These are phyloP conservation scores for Mormyrus hasselquistii DNA, from an alignment of 2,797 vertebrate genomes.

Conservation along the genomic window DNA sequence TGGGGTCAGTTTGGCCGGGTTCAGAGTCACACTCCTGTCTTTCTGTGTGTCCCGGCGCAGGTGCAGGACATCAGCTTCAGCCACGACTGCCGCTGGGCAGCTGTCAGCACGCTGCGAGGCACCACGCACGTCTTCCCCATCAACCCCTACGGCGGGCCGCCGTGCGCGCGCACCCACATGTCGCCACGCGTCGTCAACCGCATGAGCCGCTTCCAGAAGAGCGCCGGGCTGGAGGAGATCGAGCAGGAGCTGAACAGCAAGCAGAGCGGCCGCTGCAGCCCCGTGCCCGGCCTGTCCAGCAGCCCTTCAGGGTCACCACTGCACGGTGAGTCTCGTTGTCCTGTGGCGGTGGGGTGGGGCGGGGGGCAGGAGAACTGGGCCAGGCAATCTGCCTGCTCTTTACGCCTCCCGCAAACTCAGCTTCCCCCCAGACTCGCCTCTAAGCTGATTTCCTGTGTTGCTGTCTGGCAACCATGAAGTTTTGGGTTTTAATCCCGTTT, in stretches of 20 bases:
- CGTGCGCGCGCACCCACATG: slow-evolving; percentile 93
- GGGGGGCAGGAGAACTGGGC: too few relatives aligned
- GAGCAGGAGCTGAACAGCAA: slow-evolving; percentile 87
- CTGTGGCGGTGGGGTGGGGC: too few relatives aligned
- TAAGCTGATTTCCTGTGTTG: not conserved
- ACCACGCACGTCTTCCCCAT: slow-evolving; percentile 95
- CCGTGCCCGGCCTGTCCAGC: slow-evolving; percentile 85
- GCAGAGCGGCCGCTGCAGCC: slow-evolving; percentile 85
- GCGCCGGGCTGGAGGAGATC: slow-evolving; percentile 93
- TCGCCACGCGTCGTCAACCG: slow-evolving; percentile 92
- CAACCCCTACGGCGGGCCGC: slow-evolving; percentile 87
- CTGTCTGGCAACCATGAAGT: not conserved
- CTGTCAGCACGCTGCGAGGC: slow-evolving; percentile 89
- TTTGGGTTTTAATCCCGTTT: not conserved
- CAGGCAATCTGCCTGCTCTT: too few relatives aligned
- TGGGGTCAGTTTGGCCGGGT: too few relatives aligned
- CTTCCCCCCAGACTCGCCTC: not conserved
- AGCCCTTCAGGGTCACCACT: slow-evolving; percentile 82
- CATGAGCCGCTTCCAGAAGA: slow-evolving; percentile 97
- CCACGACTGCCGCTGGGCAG: slow-evolving; percentile 95
- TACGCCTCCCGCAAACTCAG: not conserved
- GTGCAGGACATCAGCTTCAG: slow-evolving; percentile 98
- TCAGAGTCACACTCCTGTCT: not conserved
- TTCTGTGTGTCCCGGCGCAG: slow-evolving; percentile 46
- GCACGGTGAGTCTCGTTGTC: slow-evolving; percentile 59